phyloP scores from a whole-genome alignment of 2,113 vertebrate species.

The Psephotus haematonotus region DNA sequence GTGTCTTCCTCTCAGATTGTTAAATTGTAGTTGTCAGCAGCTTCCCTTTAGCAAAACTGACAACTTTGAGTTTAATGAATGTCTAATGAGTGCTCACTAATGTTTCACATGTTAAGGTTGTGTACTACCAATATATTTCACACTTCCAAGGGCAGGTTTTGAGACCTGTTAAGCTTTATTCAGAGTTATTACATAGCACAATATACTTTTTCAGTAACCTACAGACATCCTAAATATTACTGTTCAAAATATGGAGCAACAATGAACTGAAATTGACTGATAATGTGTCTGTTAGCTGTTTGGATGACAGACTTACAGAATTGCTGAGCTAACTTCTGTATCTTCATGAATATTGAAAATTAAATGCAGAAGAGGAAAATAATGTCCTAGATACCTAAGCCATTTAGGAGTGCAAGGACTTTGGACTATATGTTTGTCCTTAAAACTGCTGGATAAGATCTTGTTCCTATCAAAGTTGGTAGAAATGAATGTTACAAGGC shows the following conservation, averaged over 20 bases:
- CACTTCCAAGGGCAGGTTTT: not conserved
- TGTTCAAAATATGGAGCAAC: not conserved
- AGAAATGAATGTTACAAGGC: not conserved
- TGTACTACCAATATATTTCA: not conserved
- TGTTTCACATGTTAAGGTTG: not conserved
- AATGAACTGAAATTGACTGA: not conserved
- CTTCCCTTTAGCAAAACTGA: not conserved
- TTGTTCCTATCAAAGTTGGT: not conserved
- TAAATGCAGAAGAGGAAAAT: not conserved
- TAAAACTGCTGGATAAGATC: not conserved
- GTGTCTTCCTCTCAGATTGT: not conserved
- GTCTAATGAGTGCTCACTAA: not conserved
- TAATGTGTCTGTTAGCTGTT: not conserved
- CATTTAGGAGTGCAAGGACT: not conserved
- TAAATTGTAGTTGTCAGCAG: not conserved
- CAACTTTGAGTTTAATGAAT: not conserved
- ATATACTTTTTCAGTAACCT: not conserved
- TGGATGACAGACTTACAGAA: not conserved
- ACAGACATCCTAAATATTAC: not conserved
- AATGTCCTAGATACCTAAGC: not conserved
- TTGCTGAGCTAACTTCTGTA: not conserved
- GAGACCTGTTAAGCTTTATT: constrained; percentile 51
- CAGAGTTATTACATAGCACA: not conserved
- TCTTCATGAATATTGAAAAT: not conserved
- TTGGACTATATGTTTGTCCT: not conserved